These are phyloP conservation scores for Euwallacea fornicatus DNA, from an alignment of 1,140 invertebrate genomes.

Conservation along the genomic window DNA sequence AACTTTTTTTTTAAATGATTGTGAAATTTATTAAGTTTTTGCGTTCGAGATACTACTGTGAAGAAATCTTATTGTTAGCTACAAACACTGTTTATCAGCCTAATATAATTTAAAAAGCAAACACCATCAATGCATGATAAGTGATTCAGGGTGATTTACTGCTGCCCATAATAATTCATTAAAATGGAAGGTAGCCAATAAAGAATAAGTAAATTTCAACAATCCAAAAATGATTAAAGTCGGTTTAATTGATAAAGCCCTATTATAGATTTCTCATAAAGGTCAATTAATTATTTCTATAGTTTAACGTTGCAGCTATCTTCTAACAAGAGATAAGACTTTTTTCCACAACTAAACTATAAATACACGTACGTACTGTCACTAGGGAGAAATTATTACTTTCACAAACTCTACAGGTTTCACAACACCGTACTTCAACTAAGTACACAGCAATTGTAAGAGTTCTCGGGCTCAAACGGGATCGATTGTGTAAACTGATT, in stretches of 20 bases:
- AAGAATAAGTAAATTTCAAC: background rate
- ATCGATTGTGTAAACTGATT: conserved; percentile 3
- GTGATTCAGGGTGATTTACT: too few relatives aligned
- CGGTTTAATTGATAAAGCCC: background rate
- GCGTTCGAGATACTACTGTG: too few relatives aligned
- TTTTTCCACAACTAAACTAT: background rate
- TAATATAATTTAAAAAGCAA: too few relatives aligned
- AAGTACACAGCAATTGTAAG: background rate
- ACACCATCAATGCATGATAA: too few relatives aligned
- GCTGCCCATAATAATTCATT: background rate
- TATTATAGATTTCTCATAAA: background rate
- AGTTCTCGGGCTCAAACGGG: background rate
- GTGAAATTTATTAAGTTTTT: too few relatives aligned
- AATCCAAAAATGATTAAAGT: background rate
- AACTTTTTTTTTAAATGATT: too few relatives aligned
- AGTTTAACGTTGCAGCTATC: too few relatives aligned
- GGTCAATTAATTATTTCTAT: too few relatives aligned
- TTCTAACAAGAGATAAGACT: background rate
- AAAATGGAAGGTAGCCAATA: background rate
- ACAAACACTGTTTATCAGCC: too few relatives aligned
- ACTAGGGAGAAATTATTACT: background rate
- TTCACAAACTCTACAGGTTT: background rate
- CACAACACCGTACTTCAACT: background rate
- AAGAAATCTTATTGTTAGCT: too few relatives aligned
- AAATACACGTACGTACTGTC: background rate